phyloP scores from a whole-genome alignment of 2,888 invertebrate genomes.

The Ptychoptera contaminata region DNA sequence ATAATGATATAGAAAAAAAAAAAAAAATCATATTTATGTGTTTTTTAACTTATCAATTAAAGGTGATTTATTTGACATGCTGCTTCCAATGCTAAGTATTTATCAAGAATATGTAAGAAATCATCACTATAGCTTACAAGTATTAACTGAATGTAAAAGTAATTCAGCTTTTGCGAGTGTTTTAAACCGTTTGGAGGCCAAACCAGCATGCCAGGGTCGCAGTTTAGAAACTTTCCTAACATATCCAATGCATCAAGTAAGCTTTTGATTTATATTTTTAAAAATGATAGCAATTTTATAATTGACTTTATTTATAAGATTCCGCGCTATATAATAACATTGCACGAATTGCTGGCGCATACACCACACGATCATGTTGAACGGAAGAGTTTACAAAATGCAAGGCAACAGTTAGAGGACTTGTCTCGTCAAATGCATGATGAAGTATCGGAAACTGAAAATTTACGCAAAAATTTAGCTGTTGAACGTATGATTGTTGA shows the following conservation, averaged over 20 bases:
- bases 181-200: constrained; percentile 66
- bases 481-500: constrained; percentile 89
- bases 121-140: constrained; percentile 86
- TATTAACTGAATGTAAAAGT: constrained; percentile 84
- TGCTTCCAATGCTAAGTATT: constrained; percentile 85
- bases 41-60: constrained; percentile 12
- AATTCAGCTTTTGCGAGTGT: constrained; percentile 61
- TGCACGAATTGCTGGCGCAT: constrained; percentile 79
- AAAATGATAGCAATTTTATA: no score
- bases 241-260: constrained; percentile 87
- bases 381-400: constrained; percentile 73
- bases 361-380: constrained; percentile 91
- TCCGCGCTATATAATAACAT: constrained; percentile 79
- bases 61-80: constrained; percentile 91
- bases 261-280: not conserved
- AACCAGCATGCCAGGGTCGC: constrained; percentile 69
- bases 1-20: no score
- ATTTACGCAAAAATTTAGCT: constrained; percentile 75
- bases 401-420: constrained; percentile 74
- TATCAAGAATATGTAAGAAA: constrained; percentile 91
- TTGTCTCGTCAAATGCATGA: constrained; percentile 35
- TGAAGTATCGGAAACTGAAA: constrained; percentile 82
- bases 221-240: constrained; percentile 79
- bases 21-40: no score
- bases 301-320: constrained; percentile 39